Percentiles rank a stretch among this genome's conserved stretches.
Conservation (phyloP, 2,797 vertebrate genomes). For the Streptopelia turtur region DNA sequence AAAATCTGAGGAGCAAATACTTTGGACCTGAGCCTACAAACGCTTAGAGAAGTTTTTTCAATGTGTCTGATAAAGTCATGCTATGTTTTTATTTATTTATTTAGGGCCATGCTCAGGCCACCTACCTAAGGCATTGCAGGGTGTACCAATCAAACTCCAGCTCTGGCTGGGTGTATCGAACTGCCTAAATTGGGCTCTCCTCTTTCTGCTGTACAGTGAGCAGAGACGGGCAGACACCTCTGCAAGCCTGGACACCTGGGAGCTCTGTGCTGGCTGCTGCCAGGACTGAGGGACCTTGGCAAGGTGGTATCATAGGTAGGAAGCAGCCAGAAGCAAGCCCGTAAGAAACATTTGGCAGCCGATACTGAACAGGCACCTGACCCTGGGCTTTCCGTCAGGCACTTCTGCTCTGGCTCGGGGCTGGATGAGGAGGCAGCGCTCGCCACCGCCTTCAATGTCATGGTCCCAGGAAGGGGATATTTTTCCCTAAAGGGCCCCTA, state of each 20-base stretch:
- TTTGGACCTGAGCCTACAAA: slow-evolving; percentile 47
- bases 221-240: neutral
- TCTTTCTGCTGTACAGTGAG: neutral
- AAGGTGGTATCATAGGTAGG: neutral
- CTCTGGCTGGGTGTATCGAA: neutral
- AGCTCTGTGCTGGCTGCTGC: neutral
- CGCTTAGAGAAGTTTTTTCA: slow-evolving; percentile 49
- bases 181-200: neutral
- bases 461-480: neutral
- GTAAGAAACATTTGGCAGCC: slow-evolving; percentile 28
- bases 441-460: rapidly evolving
- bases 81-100: slow-evolving; percentile 59
- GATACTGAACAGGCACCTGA: slow-evolving; percentile 22
- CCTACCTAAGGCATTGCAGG: slow-evolving; percentile 42
- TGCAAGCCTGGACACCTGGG: neutral
- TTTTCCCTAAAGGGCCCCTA: neutral
- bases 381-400: neutral
- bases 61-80: slow-evolving; percentile 47
- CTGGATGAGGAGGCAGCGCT: neutral
- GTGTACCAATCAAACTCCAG: neutral
- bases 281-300: neutral
- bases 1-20: slow-evolving; percentile 26
- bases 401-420: neutral
- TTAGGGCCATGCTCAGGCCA: slow-evolving; percentile 51
- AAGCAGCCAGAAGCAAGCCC: slow-evolving; percentile 20